Base-by-base conservation (phyloP, 2,888 invertebrate species). In the Scaptomyza parva region DNA sequence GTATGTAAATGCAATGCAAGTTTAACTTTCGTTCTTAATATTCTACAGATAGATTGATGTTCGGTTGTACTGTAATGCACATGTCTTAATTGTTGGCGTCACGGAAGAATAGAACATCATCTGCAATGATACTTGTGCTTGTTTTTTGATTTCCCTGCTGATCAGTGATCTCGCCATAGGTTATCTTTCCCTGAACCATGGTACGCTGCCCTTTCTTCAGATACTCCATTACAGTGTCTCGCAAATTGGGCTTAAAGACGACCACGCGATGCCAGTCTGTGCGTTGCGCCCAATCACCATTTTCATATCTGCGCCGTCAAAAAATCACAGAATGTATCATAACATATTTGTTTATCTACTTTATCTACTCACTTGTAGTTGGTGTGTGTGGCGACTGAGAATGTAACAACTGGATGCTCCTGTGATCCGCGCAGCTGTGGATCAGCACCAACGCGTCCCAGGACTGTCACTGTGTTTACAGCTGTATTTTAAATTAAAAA, bases 241-340 rank as follows among this genome's bases (percentile, higher is more conserved):
- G 93, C 2, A 98, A 93, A 55, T 94, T 93, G 3, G 97, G 97
- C 88, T 95, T 96, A 90, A 98, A 98, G 7, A 98, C 95, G 80
- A 96, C 95, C 48, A 98, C 92, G 82, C 96, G 93, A 91, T 98
- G 98, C 98, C 98, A 98, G 78, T 98, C 97, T 8, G 97, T 97
- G 83, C 96, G 95, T 89, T 97, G 97, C 52, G 95, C 92, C 88
- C 95, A 93, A 78, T 97, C 96, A 5, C 97, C 97, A 89, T 93
- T 92, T 84, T 95, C 95, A 91, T 95, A 95, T 88, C 90, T 89
- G 47, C 12, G 1, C 9, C 2, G 9, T 28, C 7, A 20, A 28
- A 22, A 28, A 14, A 33, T 20, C 14, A 20, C 6, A 20, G 4
- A 8, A 6, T 33, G n/a, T n/a, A 9, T 5, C 1, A 20, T 41